Conservation (phyloP, 2,888 invertebrate genomes). For the Dynastes maya region DNA sequence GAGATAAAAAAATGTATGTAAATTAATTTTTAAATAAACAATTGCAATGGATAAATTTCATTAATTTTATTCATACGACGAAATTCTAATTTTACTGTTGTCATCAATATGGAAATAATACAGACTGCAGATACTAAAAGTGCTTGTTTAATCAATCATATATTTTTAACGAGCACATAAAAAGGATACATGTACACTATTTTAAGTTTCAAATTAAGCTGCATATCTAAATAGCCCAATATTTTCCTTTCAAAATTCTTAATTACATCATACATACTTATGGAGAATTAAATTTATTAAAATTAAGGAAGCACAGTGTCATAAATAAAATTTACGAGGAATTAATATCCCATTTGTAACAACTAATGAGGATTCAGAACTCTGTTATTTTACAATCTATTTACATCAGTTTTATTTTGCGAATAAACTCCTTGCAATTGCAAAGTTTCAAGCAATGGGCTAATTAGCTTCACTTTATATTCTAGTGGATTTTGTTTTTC, state of each 20-base stretch:
- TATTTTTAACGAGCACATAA: background rate
- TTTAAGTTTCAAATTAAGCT: constrained; percentile 1
- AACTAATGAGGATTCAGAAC: too few species aligned
- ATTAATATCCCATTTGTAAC: too few species aligned
- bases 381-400: too few species aligned
- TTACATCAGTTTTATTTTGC: too few species aligned
- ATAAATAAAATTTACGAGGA: too few species aligned
- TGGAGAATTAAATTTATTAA: too few species aligned
- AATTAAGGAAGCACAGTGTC: too few species aligned
- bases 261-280: too few species aligned
- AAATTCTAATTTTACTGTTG: constrained; percentile 27
- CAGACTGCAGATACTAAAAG: constrained; percentile 49
- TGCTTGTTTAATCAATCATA: constrained; percentile 26
- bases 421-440: too few species aligned
- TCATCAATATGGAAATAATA: constrained; percentile 10
- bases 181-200: constrained; percentile 39
- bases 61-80: constrained; percentile 18
- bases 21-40: constrained; percentile 43
- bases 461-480: too few species aligned
- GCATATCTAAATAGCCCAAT: background rate
- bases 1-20: constrained; percentile 35
- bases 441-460: too few species aligned
- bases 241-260: background rate
- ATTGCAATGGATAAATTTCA: constrained; percentile 30
- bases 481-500: too few species aligned